Evolutionary conservation across 2,888 invertebrate genomes (phyloP).

Genomic region (Nephrotoma flavescens): DNA sequence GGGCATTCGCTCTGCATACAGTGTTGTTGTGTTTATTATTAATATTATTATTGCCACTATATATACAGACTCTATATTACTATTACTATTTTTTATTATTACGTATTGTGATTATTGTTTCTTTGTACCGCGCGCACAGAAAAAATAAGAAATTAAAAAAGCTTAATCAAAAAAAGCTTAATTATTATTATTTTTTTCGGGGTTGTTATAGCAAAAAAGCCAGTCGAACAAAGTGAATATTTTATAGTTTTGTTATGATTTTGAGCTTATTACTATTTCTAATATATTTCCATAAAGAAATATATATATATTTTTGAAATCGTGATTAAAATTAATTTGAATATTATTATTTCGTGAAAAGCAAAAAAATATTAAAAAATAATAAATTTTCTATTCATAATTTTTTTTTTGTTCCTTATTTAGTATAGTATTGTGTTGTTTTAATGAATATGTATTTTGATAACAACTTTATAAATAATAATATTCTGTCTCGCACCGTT

Average conservation of each 20-base stretch:
- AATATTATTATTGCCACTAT: background rate
- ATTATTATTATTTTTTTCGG: background rate
- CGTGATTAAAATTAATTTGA: background rate
- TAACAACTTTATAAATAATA: background rate
- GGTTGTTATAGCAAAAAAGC: background rate
- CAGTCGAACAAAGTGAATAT: background rate
- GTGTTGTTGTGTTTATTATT: background rate
- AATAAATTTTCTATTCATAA: background rate
- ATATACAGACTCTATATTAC: background rate
- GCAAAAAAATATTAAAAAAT: background rate
- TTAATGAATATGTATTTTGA: background rate
- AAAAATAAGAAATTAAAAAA: background rate
- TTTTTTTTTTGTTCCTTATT: background rate
- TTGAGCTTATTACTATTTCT: background rate
- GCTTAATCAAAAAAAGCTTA: background rate
- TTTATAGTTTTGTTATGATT: background rate
- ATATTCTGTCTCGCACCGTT: background rate
- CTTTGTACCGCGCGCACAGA: background rate
- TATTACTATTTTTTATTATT: no score
- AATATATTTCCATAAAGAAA: background rate
- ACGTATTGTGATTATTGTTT: background rate
- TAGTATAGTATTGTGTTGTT: background rate
- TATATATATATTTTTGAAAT: background rate
- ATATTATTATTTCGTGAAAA: background rate
- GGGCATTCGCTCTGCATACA: background rate